These are phyloP conservation scores for Bombus pyrosoma DNA, from an alignment of 1,140 invertebrate species.

Conservation along the genomic window DNA sequence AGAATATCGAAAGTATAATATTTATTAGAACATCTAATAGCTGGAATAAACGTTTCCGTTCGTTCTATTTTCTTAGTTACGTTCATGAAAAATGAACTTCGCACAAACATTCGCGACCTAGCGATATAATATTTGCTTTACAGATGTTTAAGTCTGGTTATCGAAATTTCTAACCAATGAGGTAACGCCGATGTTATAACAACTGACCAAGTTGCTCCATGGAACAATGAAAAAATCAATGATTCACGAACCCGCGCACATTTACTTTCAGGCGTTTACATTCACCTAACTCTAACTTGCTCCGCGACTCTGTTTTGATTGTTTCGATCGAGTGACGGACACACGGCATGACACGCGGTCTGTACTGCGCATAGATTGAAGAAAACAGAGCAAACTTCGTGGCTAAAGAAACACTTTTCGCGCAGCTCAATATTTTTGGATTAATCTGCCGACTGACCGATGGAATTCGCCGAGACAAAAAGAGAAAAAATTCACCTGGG, in stretches of 20 bases:
- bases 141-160: too few species aligned
- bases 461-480: background rate
- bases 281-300: too few species aligned
- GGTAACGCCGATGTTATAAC: background rate
- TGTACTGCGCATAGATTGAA: constrained; percentile 1
- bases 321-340: constrained; percentile 37
- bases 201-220: background rate
- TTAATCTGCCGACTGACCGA: constrained; percentile 51
- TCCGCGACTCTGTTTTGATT: background rate
- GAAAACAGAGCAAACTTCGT: background rate
- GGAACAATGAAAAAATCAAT: background rate
- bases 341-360: background rate
- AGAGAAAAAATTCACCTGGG: constrained; percentile 40
- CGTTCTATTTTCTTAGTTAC: too few species aligned
- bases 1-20: background rate
- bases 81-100: too few species aligned
- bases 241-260: background rate
- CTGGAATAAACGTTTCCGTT: too few species aligned
- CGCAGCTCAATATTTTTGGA: constrained; percentile 63
- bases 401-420: constrained; percentile 19
- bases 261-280: constrained; percentile 1
- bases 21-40: too few species aligned
- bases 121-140: too few species aligned
- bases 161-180: too few species aligned
- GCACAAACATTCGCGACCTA: too few species aligned